phyloP scores from a whole-genome alignment of 2,797 vertebrate species.

The Spinibarbus caldwelli region DNA sequence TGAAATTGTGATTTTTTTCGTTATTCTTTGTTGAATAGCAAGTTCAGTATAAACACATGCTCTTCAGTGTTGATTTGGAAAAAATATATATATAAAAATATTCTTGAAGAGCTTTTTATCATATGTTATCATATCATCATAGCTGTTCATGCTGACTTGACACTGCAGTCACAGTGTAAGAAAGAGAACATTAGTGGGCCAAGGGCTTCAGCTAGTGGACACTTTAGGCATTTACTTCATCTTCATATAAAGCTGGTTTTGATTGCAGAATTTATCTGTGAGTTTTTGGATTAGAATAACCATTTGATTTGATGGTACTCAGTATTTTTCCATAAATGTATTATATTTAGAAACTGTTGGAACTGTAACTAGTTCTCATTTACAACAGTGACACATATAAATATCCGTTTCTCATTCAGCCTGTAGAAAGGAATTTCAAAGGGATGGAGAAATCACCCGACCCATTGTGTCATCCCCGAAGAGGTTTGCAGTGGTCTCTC shows the following conservation, averaged over 20 bases:
- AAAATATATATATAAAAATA: neutral
- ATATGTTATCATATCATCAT: neutral
- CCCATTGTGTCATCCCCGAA: constrained; percentile 85
- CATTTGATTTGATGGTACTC: neutral
- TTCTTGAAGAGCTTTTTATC: constrained; percentile 52
- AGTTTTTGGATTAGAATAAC: neutral
- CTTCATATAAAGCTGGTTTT: neutral
- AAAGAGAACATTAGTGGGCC: constrained; percentile 16
- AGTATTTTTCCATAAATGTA: neutral
- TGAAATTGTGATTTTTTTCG: neutral
- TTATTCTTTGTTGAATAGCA: neutral
- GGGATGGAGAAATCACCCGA: constrained; percentile 77
- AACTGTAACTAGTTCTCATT: neutral
- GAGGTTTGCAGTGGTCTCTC: constrained; percentile 79
- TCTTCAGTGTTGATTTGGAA: neutral
- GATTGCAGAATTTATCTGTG: neutral
- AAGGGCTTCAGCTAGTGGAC: constrained; percentile 64
- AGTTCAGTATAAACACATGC: neutral
- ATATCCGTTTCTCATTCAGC: constrained; percentile 69
- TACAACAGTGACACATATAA: neutral
- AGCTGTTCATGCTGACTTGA: neutral
- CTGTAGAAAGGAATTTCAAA: constrained; percentile 84
- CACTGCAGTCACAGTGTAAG: neutral
- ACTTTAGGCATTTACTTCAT: neutral
- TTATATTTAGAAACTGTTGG: neutral